A percentile compares a stretch with the other conserved stretches of the same genome.
Evolutionary conservation across 2,797 vertebrate species (phyloP).

Genomic region (Paramormyrops hopkinsi): DNA sequence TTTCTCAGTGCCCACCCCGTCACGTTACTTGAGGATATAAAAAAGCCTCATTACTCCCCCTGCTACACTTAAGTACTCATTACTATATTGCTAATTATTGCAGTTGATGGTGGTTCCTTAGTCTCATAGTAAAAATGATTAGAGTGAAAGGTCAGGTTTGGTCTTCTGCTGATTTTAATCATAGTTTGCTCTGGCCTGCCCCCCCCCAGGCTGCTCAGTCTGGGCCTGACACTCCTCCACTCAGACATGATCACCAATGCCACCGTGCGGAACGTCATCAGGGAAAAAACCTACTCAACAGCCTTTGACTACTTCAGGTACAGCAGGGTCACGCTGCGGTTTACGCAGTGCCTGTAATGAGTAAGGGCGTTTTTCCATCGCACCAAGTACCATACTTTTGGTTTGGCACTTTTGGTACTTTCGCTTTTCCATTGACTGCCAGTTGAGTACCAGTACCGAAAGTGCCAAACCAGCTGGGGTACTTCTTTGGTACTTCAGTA

Average conservation of each 20-base stretch:
- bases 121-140: background rate
- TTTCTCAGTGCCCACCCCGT: background rate
- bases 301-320: conserved; percentile 98
- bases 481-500: too few species aligned
- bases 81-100: background rate
- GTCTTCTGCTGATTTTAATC: background rate
- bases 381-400: too few species aligned
- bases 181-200: background rate
- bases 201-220: conserved; percentile 71
- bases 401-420: too few species aligned
- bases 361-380: background rate
- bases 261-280: conserved; percentile 86
- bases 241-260: conserved; percentile 90
- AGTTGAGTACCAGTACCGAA: too few species aligned
- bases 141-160: background rate
- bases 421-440: too few species aligned
- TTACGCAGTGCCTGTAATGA: background rate
- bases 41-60: background rate
- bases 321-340: background rate
- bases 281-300: conserved; percentile 95
- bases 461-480: too few species aligned
- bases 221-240: conserved; percentile 84
- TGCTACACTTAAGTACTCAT: background rate
- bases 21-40: background rate
- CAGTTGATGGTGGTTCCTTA: background rate